phyloP scores from a whole-genome alignment of 2,888 invertebrate genomes.

The Cylindroiulus punctatus region DNA sequence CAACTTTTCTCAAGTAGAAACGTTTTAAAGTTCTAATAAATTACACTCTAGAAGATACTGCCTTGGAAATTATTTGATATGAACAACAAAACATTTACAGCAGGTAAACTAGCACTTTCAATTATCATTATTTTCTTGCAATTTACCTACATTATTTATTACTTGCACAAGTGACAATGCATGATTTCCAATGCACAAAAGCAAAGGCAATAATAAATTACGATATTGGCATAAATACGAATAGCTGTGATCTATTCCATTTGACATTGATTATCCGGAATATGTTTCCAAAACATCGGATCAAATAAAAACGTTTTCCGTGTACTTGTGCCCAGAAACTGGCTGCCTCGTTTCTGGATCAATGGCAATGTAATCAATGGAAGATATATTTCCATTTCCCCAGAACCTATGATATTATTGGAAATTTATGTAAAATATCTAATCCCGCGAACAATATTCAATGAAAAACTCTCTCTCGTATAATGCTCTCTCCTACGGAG shows the following conservation, averaged over 20 bases:
- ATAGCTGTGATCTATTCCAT: neutral
- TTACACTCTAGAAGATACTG: too few species aligned
- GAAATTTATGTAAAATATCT: slow-evolving; percentile 44
- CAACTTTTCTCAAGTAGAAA: too few species aligned
- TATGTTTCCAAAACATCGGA: neutral
- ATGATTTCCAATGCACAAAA: too few species aligned
- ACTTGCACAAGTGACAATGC: too few species aligned
- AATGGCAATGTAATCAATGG: slow-evolving; percentile 30
- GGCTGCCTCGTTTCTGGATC: neutral
- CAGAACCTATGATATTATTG: slow-evolving; percentile 22
- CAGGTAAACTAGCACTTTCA: too few species aligned
- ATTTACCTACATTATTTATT: too few species aligned
- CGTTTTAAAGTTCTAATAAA: too few species aligned
- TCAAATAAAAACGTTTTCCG: neutral
- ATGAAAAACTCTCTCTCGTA: neutral
- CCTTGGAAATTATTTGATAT: too few species aligned
- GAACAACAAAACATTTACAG: too few species aligned
- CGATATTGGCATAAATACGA: too few species aligned
- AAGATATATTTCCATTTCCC: neutral
- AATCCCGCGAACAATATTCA: slow-evolving; percentile 10
- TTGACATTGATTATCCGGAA: neutral
- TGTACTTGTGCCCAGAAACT: neutral
- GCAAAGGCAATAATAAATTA: too few species aligned
- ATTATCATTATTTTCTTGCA: too few species aligned
- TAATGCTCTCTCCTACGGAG: neutral